phyloP scores from a whole-genome alignment of 2,113 vertebrate species.

The Odontophorus gujanensis region DNA sequence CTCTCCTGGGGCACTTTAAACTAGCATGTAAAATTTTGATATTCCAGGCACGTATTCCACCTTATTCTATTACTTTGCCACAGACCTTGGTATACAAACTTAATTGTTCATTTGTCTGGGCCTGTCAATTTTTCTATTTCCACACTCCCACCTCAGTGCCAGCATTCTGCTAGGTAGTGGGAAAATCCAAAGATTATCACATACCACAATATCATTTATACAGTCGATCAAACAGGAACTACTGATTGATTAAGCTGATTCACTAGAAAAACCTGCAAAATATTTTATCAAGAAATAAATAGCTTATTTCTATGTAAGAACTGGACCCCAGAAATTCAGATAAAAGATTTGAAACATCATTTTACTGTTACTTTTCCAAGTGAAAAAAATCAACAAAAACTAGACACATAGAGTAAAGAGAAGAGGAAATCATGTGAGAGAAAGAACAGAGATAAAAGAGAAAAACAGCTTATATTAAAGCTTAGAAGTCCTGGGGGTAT shows the following conservation, averaged over 20 bases:
- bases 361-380: background rate
- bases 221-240: conserved; percentile 27
- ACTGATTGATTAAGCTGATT: conserved; percentile 33
- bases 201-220: conserved; percentile 51
- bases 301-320: background rate
- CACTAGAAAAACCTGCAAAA: background rate
- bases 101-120: conserved; percentile 60
- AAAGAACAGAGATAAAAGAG: conserved; percentile 12
- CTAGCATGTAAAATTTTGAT: background rate
- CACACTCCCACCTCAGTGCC: background rate
- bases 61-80: conserved; percentile 28
- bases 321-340: background rate
- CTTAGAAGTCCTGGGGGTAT: background rate
- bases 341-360: background rate
- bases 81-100: conserved; percentile 18
- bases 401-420: background rate
- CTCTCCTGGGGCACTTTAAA: conserved; percentile 38
- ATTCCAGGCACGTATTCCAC: conserved; percentile 36
- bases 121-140: conserved; percentile 39
- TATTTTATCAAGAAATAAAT: background rate
- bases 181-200: conserved; percentile 27
- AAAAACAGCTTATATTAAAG: background rate
- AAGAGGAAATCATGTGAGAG: background rate
- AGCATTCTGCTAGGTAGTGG: background rate
- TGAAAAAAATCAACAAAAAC: background rate